phyloP scores from a whole-genome alignment of 23 tunicate genomes.

The Oikopleura vanhoeffeni region DNA sequence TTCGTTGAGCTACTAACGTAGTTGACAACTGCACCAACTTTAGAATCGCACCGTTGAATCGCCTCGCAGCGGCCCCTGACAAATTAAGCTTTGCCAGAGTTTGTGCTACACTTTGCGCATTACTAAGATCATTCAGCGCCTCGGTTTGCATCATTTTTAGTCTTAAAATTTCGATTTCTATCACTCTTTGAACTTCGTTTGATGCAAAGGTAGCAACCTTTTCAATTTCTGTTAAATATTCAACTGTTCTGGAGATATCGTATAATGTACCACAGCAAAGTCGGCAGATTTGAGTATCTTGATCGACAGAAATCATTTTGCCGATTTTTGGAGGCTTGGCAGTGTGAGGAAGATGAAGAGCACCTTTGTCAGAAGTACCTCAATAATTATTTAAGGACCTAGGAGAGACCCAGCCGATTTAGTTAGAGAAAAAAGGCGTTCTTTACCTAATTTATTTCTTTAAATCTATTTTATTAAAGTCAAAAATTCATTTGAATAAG shows the following conservation, averaged over 20 bases:
- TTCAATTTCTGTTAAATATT: slow-evolving; percentile 9
- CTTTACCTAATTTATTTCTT: too few species aligned
- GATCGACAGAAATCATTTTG: neutral
- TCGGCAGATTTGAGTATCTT: neutral
- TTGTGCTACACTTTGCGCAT: neutral
- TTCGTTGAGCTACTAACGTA: neutral
- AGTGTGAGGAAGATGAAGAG: slow-evolving; percentile 4
- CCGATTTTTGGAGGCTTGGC: slow-evolving; percentile 7
- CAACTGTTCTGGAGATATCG: slow-evolving; percentile 2
- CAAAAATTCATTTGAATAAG: too few species aligned
- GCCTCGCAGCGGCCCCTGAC: neutral
- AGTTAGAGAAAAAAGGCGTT: too few species aligned
- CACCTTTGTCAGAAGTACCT: neutral
- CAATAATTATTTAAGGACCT: neutral
- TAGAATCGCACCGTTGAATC: neutral
- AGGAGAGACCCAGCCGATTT: neutral
- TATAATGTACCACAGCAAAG: slow-evolving; percentile 3
- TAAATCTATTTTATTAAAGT: too few species aligned
- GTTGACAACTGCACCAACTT: neutral
- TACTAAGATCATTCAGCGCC: neutral
- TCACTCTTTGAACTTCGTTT: neutral
- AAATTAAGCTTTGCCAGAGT: neutral
- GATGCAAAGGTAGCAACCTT: neutral
- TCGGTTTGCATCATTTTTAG: neutral
- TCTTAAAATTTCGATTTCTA: neutral